These are phyloP conservation scores for Netelia virgata DNA, from an alignment of 2,888 invertebrate species.

Conservation along the genomic window DNA sequence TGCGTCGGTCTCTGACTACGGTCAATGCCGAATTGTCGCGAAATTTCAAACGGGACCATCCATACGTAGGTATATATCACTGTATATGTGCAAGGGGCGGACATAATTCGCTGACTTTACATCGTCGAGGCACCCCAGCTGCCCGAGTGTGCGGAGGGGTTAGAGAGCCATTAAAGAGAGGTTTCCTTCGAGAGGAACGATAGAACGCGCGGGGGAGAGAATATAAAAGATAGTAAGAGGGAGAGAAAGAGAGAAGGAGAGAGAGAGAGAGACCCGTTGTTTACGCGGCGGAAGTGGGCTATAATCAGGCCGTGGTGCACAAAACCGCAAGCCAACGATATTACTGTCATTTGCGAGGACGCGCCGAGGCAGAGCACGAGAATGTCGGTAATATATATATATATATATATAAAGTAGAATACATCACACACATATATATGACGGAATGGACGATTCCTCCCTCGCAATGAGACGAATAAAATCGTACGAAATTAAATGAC, in stretches of 20 bases:
- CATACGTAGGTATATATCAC: not conserved
- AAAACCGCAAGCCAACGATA: constrained; percentile 82
- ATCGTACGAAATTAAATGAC: constrained; percentile 79
- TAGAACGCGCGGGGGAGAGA: constrained; percentile 30
- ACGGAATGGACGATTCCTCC: constrained; percentile 71
- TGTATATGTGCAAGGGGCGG: not conserved
- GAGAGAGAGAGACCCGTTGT: constrained; percentile 75
- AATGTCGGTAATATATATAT: constrained; percentile 52
- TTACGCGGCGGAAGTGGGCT: constrained; percentile 82
- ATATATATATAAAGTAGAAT: not conserved
- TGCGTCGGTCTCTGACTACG: not conserved
- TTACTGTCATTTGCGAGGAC: constrained; percentile 82
- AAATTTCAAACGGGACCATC: constrained; percentile 27
- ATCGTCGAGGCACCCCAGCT: constrained; percentile 29
- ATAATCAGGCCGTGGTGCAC: constrained; percentile 82
- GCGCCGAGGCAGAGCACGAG: constrained; percentile 65
- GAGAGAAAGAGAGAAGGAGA: constrained; percentile 65
- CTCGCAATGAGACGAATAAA: constrained; percentile 74
- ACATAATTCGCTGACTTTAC: constrained; percentile 45
- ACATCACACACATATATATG: constrained; percentile 5
- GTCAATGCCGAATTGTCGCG: constrained; percentile 17
- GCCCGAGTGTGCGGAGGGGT: constrained; percentile 50
- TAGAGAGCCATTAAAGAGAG: constrained; percentile 77
- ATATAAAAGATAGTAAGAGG: constrained; percentile 24
- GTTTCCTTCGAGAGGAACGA: constrained; percentile 64